These are phyloP conservation scores for Penaeus vannamei DNA, from an alignment of 1,140 invertebrate genomes.

Conservation along the genomic window DNA sequence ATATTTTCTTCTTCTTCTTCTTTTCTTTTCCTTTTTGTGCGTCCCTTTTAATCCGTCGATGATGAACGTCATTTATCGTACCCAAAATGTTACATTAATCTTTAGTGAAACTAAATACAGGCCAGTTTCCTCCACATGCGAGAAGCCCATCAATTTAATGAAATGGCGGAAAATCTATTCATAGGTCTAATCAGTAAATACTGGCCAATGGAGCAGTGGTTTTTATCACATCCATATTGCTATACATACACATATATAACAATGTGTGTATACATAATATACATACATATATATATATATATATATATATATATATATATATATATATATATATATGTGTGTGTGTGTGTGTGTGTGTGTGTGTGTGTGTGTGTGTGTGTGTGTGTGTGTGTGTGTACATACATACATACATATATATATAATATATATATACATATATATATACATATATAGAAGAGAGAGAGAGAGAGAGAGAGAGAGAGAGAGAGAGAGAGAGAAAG, in stretches of 20 bases:
- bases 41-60: no score
- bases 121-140: no score
- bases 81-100: no score
- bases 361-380: slow-evolving; percentile 21
- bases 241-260: neutral
- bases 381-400: slow-evolving; percentile 30
- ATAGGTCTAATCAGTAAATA: no score
- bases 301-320: slow-evolving; percentile 47
- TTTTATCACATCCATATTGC: no score
- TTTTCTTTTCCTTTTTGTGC: no score
- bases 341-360: neutral
- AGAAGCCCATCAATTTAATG: no score
- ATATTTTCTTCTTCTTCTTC: no score
- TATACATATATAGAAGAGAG: neutral
- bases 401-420: slow-evolving; percentile 19
- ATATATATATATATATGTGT: slow-evolving; percentile 25
- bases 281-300: slow-evolving; percentile 40
- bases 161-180: no score
- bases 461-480: neutral
- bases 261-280: neutral
- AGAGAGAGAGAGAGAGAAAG: slow-evolving; percentile 1
- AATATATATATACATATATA: slow-evolving; percentile 12
- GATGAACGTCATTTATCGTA: no score
- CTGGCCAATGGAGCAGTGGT: no score
- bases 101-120: no score